These are phyloP conservation scores for Drosophila nigrodunni DNA, from an alignment of 1,140 invertebrate genomes.

Conservation along the genomic window DNA sequence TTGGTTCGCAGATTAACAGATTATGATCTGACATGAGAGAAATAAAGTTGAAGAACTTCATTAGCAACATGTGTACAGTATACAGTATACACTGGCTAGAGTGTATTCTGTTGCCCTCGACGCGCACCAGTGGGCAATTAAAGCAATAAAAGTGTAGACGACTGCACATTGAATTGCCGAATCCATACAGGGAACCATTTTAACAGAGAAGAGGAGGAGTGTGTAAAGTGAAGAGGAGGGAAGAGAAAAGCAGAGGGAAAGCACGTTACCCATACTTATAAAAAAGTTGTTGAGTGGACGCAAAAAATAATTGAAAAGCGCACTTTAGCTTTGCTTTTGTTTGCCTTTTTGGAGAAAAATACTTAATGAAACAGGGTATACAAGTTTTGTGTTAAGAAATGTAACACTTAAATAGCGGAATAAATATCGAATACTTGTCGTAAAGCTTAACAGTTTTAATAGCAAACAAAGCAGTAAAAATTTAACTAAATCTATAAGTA, in stretches of 20 bases:
- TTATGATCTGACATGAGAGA: slow-evolving; percentile 76
- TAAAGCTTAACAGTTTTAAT: background rate
- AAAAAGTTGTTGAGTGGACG: slow-evolving; percentile 61
- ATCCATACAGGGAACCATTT: slow-evolving; percentile 45
- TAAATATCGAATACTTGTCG: background rate
- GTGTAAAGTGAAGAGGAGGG: background rate
- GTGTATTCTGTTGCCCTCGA: slow-evolving; percentile 48
- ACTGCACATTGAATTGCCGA: slow-evolving; percentile 69
- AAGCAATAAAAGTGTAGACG: slow-evolving; percentile 77
- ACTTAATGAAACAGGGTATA: slow-evolving; percentile 7
- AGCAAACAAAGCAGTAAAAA: background rate
- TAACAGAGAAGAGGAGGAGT: background rate
- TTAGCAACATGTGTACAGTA: slow-evolving; percentile 76
- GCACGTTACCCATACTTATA: slow-evolving; percentile 22
- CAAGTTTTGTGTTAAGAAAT: slow-evolving; percentile 11
- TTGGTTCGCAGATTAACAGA: slow-evolving; percentile 73
- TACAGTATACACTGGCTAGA: slow-evolving; percentile 50
- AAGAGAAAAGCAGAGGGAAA: background rate
- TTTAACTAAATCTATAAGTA: background rate
- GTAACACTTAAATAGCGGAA: background rate
- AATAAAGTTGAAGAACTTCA: slow-evolving; percentile 59
- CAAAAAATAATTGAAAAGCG: slow-evolving; percentile 74
- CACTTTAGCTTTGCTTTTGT: slow-evolving; percentile 52
- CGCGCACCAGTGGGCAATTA: slow-evolving; percentile 75
- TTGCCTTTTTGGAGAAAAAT: slow-evolving; percentile 21